phyloP scores from a whole-genome alignment of 1,140 invertebrate genomes.

The Drosophila sp. region DNA sequence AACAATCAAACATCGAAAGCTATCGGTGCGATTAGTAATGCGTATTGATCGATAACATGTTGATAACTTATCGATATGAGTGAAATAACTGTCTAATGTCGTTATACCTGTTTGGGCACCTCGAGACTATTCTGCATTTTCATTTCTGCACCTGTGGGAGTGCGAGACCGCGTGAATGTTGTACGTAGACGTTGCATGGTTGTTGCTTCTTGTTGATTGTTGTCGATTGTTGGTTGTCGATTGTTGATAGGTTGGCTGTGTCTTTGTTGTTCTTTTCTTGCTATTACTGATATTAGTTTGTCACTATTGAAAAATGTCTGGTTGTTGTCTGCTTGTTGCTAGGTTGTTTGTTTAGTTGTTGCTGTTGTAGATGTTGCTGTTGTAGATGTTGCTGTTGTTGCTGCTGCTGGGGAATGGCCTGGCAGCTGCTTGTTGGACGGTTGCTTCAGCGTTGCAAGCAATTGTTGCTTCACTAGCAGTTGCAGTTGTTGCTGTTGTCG shows the following conservation, averaged over 20 bases:
- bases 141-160: constrained; percentile 94
- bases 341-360: constrained; percentile 3
- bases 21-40: too few relatives aligned
- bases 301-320: not conserved
- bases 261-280: constrained; percentile 2
- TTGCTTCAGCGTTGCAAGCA: constrained; percentile 25
- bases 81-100: not conserved
- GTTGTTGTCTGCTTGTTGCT: constrained; percentile 1
- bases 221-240: constrained; percentile 85
- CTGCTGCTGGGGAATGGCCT: constrained; percentile 20
- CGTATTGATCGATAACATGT: not conserved
- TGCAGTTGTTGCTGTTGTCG: constrained; percentile 15
- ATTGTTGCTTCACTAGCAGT: constrained; percentile 13
- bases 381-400: constrained; percentile 15
- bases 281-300: constrained; percentile 5
- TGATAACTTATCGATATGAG: not conserved
- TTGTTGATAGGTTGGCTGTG: too few relatives aligned
- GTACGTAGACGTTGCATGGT: constrained; percentile 92
- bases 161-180: constrained; percentile 93
- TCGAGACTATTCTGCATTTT: constrained; percentile 95
- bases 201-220: constrained; percentile 4
- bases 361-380: constrained; percentile 3
- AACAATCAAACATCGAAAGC: too few relatives aligned
- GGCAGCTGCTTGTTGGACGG: constrained; percentile 44
- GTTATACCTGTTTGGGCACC: constrained; percentile 91